A percentile compares a stretch with the other conserved stretches of the same genome.
These are phyloP conservation scores for Thymelicus acteon DNA, from an alignment of 2,888 invertebrate species.

Conservation along the genomic window DNA sequence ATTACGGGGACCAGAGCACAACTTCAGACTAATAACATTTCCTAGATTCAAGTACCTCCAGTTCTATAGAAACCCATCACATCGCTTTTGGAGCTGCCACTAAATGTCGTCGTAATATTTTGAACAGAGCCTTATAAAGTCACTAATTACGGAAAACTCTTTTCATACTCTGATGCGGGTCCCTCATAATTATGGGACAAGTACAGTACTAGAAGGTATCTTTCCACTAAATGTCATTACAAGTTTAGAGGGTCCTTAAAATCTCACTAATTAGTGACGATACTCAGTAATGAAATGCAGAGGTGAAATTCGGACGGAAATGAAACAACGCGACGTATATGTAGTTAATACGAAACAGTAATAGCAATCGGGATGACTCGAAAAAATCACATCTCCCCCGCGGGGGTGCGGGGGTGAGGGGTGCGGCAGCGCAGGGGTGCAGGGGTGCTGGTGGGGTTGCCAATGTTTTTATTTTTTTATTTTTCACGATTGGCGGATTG, in stretches of 20 bases:
- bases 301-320: constrained; percentile 26
- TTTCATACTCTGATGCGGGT: constrained; percentile 24
- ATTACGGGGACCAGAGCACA: not conserved
- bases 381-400: constrained; percentile 77
- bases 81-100: constrained; percentile 17
- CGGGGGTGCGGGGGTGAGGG: constrained; percentile 56
- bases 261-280: constrained; percentile 33
- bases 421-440: constrained; percentile 53
- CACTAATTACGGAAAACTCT: constrained; percentile 31
- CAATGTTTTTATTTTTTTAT: constrained; percentile 73
- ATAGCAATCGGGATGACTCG: constrained; percentile 74
- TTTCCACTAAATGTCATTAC: constrained; percentile 34
- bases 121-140: constrained; percentile 23
- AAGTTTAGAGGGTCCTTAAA: constrained; percentile 32
- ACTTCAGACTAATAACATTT: constrained; percentile 24
- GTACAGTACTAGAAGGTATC: constrained; percentile 6
- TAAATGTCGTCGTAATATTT: constrained; percentile 28
- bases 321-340: constrained; percentile 28
- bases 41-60: constrained; percentile 10
- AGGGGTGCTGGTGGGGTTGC: constrained; percentile 69
- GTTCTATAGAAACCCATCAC: constrained; percentile 25
- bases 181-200: constrained; percentile 11
- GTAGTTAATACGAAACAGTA: constrained; percentile 46
- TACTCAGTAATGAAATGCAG: constrained; percentile 12
- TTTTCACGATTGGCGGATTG: constrained; percentile 83